These are phyloP conservation scores for Sceloporus tristichus DNA, from an alignment of 2,113 vertebrate genomes.

Conservation along the genomic window DNA sequence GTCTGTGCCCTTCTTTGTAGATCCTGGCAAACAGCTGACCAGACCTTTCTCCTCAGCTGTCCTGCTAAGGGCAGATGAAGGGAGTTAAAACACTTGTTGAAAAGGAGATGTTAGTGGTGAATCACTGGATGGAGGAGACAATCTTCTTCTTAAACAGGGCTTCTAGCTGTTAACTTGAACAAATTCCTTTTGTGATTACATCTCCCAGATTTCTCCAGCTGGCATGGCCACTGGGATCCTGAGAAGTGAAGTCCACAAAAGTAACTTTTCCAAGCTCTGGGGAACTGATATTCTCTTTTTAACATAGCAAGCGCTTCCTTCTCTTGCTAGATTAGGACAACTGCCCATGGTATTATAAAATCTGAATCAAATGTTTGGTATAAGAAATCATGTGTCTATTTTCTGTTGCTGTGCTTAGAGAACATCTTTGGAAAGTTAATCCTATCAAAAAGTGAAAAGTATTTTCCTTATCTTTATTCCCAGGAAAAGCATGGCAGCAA, in stretches of 20 bases:
- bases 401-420: constrained; percentile 24
- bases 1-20: background rate
- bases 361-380: constrained; percentile 17
- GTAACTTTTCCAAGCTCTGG: too few species aligned
- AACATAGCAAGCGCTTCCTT: background rate
- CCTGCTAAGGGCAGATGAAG: too few species aligned
- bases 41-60: background rate
- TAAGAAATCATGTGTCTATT: constrained; percentile 24
- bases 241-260: background rate
- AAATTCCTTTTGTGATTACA: too few species aligned
- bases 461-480: constrained; percentile 34
- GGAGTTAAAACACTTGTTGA: background rate
- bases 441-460: constrained; percentile 30
- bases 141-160: background rate
- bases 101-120: background rate
- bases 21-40: background rate
- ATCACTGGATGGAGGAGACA: background rate
- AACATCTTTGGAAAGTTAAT: constrained; percentile 49
- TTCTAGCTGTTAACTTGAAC: background rate
- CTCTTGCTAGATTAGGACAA: background rate
- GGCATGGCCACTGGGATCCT: background rate
- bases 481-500: constrained; percentile 31
- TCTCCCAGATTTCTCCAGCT: background rate
- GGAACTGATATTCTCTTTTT: background rate
- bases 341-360: constrained; percentile 21